Base-by-base conservation (phyloP, 53 echinoderm and acorn worm genomes). In the Zoroaster sp. region DNA sequence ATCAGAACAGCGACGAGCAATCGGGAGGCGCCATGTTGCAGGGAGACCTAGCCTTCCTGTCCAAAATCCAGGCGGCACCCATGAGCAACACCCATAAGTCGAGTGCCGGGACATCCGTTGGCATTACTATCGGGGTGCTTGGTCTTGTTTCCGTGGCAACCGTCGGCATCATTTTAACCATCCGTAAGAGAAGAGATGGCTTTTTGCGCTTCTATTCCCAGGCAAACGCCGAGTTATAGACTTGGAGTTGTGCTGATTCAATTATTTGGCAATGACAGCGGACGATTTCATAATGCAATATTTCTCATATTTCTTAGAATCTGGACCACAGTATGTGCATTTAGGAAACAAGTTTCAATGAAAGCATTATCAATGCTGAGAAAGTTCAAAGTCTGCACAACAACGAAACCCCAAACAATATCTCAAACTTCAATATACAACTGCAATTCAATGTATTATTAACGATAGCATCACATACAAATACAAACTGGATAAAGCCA, bases 121-220 rank as follows among this genome's bases (percentile, higher is more conserved):
- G 91, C 59, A 91, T 91, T 63, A 87, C 87, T 37, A 87, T 91
- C 43, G 91, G 78, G 7, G 87, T 87, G 38, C 78, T 91, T 7
- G 45, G 39, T n/a, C 18, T 91, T 21, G 68, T 91, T 18, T 78
- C 91, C 49, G 79, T 91, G 20, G 47, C 79, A 41, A 80, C 80
- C 4, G 74, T 59, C 5, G 91, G 87, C 20, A 87, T 79, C 71
- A 87, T 91, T 55, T 91, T 85, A 12, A 49, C 85, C 36, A 85
- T 85, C 21, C 85, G 72, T 11, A 85, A 85, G 71, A 85, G 70
- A 70, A 70, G 85, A 9, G 39, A 85, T 36, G 85, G 85, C n/a
- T 85, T 85, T 25, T 69, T 85, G 85, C 30, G 85, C 8, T 85
- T 85, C 72, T 85, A 85, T 18, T 47, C 69, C 36, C 85, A 85